Conservation (phyloP, 2,113 vertebrate species). For the Cromileptes altivelis region DNA sequence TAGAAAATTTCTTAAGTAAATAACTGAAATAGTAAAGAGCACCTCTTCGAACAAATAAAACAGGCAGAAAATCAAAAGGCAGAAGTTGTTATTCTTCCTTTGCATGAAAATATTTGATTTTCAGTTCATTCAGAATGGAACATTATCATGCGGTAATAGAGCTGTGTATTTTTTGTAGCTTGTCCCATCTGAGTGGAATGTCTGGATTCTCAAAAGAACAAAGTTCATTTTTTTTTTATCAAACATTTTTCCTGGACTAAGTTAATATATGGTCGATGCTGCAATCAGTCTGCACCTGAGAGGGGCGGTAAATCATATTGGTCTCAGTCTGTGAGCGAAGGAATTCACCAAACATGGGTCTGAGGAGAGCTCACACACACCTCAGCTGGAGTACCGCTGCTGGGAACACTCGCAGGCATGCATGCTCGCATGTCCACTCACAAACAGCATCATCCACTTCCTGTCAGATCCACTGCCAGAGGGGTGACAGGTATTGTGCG, state of each 20-base stretch:
- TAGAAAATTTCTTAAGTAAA: neutral
- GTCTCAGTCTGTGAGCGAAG: constrained; percentile 39
- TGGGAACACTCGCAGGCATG: constrained; percentile 11
- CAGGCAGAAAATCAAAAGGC: neutral
- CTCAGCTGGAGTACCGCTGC: constrained; percentile 12
- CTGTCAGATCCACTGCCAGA: neutral
- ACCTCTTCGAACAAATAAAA: neutral
- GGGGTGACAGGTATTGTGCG: neutral
- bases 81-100: neutral
- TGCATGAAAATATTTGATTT: constrained; percentile 4
- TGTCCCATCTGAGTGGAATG: constrained; percentile 45
- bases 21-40: neutral
- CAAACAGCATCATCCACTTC: constrained; percentile 18
- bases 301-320: constrained; percentile 58
- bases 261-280: constrained; percentile 43
- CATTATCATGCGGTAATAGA: constrained; percentile 21
- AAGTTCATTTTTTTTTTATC: neutral
- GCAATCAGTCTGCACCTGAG: constrained; percentile 63
- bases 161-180: constrained; percentile 21
- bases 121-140: constrained; percentile 2
- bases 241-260: constrained; percentile 19
- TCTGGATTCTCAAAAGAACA: constrained; percentile 20
- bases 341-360: constrained; percentile 83
- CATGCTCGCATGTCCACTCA: constrained; percentile 19
- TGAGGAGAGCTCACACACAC: constrained; percentile 43